phyloP scores from a whole-genome alignment of 2,797 vertebrate genomes.

The Sternotherus odoratus region DNA sequence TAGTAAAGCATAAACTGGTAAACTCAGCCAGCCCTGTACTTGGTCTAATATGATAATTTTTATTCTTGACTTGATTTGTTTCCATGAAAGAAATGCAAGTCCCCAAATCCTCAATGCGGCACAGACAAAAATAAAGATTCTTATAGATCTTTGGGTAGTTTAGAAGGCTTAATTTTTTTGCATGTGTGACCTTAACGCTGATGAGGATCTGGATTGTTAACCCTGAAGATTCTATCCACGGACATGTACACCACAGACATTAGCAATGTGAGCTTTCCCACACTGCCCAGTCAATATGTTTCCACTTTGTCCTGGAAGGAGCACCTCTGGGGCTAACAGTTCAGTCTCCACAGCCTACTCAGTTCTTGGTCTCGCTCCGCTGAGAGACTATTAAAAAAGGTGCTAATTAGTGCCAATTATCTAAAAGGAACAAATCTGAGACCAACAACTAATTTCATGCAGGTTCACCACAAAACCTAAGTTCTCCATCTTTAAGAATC shows the following conservation, averaged over 20 bases:
- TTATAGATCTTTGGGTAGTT: constrained; percentile 20
- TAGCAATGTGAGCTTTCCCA: neutral
- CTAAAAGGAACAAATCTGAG: neutral
- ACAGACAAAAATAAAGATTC: constrained; percentile 72
- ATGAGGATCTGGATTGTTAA: constrained; percentile 19
- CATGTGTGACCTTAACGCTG: constrained; percentile 1
- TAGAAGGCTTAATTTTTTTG: constrained; percentile 4
- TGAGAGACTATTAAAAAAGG: neutral
- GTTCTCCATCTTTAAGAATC: neutral
- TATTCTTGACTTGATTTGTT: constrained; percentile 41
- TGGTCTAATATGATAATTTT: constrained; percentile 57
- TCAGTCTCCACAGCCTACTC: neutral
- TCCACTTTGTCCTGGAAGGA: neutral
- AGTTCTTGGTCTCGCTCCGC: constrained; percentile 9
- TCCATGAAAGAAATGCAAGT: constrained; percentile 72
- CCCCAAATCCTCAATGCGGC: constrained; percentile 63
- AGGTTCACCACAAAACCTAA: neutral
- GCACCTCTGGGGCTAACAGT: neutral
- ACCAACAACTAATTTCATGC: neutral
- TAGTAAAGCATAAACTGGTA: constrained; percentile 69
- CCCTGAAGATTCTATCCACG: constrained; percentile 11
- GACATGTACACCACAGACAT: constrained; percentile 7
- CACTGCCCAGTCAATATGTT: neutral
- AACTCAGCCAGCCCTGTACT: constrained; percentile 67
- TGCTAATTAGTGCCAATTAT: neutral